Evolutionary conservation across 2,113 vertebrate genomes (phyloP), one percentile per base, ranked within the genome.

Genomic region (Pluvialis apricaria): DNA sequence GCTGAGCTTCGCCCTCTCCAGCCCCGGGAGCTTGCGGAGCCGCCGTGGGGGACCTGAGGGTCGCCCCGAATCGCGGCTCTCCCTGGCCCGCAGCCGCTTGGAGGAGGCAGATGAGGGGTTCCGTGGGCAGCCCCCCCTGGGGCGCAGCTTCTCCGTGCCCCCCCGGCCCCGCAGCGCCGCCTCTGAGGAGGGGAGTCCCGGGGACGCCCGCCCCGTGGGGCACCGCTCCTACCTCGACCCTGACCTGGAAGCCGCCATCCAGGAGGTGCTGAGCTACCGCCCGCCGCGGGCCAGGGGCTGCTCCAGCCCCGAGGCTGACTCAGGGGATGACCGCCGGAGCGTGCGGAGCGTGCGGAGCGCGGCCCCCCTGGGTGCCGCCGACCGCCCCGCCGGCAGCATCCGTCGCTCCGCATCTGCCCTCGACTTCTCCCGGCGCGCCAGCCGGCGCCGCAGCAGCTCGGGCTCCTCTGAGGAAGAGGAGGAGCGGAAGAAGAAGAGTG

Each of bases 231-330:
- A 99, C 97, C 98, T 99, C 3, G 99, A 99, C 96, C 99, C 99
- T 1, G 99, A 99, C 93, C 97, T 99, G 94, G 99, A 99, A 93
- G 99, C 99, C 0, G 99, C 99, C 79, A 99, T 99, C 96, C 99
- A 98, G 10, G 99, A 99, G 95, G 99, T 99, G 40, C 95, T 99
- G 92, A 99, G 98, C 96, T 99, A 99, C 97, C 99, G 99, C 95
- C 99, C 99, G 1, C 6, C 97, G 97, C 83, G 93, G 97, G 32
- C 98, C 98, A 70, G 98, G 98, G 96, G 87, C 84, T 98, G 98
- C 76, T 98, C 97, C 68, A 98, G 98, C 92, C 97, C 98, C 72
- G 99, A 98, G 60, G 97, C 95, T 0, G 98, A 99, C 81, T 99
- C 99, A 0, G 99, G 96, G 3, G 98, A 99, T 0, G 98, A 98